phyloP scores from a whole-genome alignment of 2,888 invertebrate species.

The Hirudinaria manillensis region DNA sequence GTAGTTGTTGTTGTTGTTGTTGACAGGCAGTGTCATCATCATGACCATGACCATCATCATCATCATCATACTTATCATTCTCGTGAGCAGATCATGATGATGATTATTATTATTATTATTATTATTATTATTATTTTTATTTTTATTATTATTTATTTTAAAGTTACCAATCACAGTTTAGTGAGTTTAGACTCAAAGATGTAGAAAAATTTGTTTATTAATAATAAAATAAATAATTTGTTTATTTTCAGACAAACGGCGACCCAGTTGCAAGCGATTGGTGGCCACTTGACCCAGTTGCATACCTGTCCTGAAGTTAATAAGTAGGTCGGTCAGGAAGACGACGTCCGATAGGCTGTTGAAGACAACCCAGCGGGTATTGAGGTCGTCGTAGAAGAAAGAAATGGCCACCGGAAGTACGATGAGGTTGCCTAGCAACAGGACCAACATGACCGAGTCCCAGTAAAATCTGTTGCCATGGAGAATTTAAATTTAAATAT shows the following conservation, averaged over 20 bases:
- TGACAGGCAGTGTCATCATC: background rate
- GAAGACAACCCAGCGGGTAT: constrained; percentile 98
- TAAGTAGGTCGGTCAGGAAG: constrained; percentile 98
- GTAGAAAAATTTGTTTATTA: no score
- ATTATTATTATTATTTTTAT: background rate
- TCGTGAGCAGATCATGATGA: background rate
- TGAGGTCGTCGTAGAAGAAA: constrained; percentile 60
- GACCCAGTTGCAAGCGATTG: no score
- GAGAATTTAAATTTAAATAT: no score
- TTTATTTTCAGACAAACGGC: background rate
- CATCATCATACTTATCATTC: constrained; percentile 9
- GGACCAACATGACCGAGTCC: constrained; percentile 96
- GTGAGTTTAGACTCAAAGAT: background rate
- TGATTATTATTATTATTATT: background rate
- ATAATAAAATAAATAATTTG: no score
- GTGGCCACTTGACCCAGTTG: background rate
- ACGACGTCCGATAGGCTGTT: constrained; percentile 99
- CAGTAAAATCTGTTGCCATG: constrained; percentile 84
- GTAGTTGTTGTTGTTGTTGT: background rate
- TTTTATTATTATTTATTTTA: background rate
- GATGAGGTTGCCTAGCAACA: constrained; percentile 94
- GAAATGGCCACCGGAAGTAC: constrained; percentile 98
- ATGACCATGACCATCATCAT: background rate
- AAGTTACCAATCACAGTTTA: background rate
- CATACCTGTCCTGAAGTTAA: constrained; percentile 97